phyloP scores from a whole-genome alignment of 2,797 vertebrate genomes.

The Heteromormyrus szaboi region DNA sequence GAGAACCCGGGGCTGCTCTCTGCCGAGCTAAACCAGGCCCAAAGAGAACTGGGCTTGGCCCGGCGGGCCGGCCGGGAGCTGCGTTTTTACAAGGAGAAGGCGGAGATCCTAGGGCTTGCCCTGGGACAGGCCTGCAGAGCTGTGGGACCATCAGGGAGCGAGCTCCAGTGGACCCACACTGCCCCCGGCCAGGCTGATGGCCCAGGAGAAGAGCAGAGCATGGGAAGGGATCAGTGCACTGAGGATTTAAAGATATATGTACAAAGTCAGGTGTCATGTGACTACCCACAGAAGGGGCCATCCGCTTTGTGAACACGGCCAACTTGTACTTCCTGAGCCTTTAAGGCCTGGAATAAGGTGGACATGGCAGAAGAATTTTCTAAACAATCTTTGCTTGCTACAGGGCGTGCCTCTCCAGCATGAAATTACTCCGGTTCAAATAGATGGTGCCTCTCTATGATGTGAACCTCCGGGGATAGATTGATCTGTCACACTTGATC shows the following conservation, averaged over 20 bases:
- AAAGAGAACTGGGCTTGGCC: slow-evolving; percentile 73
- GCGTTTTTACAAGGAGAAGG: slow-evolving; percentile 87
- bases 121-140: slow-evolving; percentile 68
- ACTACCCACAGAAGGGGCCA: neutral
- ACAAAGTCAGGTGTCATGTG: neutral
- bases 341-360: neutral
- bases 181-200: neutral
- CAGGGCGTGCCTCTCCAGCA: neutral
- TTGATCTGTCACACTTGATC: neutral
- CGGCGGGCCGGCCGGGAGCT: slow-evolving; percentile 74
- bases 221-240: neutral
- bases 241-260: neutral
- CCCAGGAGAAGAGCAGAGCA: neutral
- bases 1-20: slow-evolving; percentile 68
- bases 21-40: slow-evolving; percentile 70
- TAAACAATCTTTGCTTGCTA: neutral
- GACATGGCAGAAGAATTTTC: neutral
- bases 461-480: neutral
- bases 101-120: slow-evolving; percentile 79
- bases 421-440: neutral
- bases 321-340: neutral
- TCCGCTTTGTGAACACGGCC: neutral
- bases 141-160: neutral
- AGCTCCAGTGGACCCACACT: neutral
- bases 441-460: neutral